These are phyloP conservation scores for Solenopsis fugax DNA, from an alignment of 1,140 invertebrate species.

Conservation along the genomic window DNA sequence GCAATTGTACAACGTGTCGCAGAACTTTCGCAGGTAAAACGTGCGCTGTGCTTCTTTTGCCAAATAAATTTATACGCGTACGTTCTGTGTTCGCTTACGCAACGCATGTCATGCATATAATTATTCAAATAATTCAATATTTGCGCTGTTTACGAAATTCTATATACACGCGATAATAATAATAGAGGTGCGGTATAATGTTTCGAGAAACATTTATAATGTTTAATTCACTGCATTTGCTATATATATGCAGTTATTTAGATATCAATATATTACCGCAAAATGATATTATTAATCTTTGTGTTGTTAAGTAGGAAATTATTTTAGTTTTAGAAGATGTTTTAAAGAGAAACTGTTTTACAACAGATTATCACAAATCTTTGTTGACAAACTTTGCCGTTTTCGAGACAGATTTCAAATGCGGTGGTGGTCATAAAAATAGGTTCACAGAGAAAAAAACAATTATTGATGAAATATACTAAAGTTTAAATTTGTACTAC, in stretches of 20 bases:
- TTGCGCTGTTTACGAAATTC: conserved; percentile 1
- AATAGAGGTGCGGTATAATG: not conserved
- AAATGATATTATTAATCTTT: not conserved
- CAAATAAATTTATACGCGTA: not conserved
- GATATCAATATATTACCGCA: conserved; percentile 13
- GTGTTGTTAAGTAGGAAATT: not conserved
- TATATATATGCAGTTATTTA: not conserved
- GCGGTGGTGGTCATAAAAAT: too few species aligned
- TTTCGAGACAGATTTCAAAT: not conserved
- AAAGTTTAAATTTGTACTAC: too few species aligned
- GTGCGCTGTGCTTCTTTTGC: too few species aligned
- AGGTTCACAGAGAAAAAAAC: too few species aligned
- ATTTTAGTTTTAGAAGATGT: not conserved
- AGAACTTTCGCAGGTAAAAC: not conserved
- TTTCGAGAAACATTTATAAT: conserved; percentile 18
- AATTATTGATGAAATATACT: too few species aligned
- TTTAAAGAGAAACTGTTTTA: not conserved
- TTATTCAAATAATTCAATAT: conserved; percentile 42
- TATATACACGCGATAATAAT: not conserved
- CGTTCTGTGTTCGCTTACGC: not conserved
- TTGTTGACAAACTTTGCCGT: not conserved
- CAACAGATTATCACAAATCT: not conserved
- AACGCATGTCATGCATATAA: not conserved
- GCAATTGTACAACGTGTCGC: conserved; percentile 34
- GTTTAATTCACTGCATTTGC: conserved; percentile 25